Conservation (phyloP, 2,888 invertebrate genomes). For the Rhamnusium bicolor region DNA sequence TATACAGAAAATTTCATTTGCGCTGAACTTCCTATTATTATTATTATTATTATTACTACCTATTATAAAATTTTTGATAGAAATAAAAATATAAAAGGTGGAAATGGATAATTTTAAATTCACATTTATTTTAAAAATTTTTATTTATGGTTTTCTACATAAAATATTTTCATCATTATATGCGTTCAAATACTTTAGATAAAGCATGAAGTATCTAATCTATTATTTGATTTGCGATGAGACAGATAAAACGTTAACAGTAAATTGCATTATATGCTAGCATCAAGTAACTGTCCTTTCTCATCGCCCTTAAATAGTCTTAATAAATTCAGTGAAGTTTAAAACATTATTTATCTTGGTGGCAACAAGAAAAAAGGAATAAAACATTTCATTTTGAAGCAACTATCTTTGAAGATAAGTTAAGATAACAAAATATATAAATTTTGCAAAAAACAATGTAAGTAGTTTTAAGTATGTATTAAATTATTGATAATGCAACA, state of each 20-base stretch:
- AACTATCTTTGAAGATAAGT: no score
- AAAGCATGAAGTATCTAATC: slow-evolving; percentile 5
- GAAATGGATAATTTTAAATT: no score
- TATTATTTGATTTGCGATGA: slow-evolving; percentile 2
- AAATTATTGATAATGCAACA: neutral
- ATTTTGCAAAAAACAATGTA: neutral
- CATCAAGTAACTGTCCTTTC: neutral
- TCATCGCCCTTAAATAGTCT: neutral
- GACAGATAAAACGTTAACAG: neutral
- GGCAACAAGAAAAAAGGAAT: neutral
- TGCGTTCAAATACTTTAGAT: neutral
- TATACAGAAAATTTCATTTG: no score
- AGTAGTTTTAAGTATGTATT: neutral
- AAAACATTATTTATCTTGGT: neutral
- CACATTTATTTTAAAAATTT: no score
- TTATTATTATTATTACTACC: no score
- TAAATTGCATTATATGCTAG: neutral
- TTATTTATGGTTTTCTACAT: neutral
- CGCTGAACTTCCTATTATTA: no score
- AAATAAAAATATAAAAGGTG: no score
- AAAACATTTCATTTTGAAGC: no score
- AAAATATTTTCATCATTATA: neutral
- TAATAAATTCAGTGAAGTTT: neutral
- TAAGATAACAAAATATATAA: no score
- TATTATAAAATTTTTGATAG: no score